Base-by-base conservation (phyloP, 2,113 vertebrate species). In the Sula dactylatra region DNA sequence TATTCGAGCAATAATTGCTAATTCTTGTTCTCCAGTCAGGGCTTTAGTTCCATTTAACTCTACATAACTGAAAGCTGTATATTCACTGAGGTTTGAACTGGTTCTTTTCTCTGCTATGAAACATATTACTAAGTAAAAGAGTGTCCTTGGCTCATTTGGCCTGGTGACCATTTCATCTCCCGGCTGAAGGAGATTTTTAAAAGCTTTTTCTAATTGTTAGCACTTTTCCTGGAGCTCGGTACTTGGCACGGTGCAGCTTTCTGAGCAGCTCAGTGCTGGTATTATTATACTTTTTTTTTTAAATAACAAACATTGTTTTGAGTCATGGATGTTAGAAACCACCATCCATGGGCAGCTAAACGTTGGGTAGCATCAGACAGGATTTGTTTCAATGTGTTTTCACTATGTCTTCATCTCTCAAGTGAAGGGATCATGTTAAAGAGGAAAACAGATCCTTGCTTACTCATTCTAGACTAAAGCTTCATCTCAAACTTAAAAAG, bases 11-110 rank as follows among this genome's bases (percentile, higher is more conserved):
- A 2, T 2, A 45, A 47, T 38, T 36, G 21, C 36, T 52, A 2
- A 22, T 82, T 66, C 27, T 31, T 5, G 1, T 45, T 59, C 62
- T 42, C 56, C 0, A 0, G 0, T 22, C 49, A 9, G 25, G 29
- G 19, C 19, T 76, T 89, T 22, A 4, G 45, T 72, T 25, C 22
- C 1, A 0, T 29, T 58, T 16, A 22, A 31, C 40, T 34, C 49
- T 16, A 25, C 7, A 38, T 36, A 16, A 3, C 8, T 3, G 13
- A 20, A 24, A 79, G 9, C 8, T 22, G 36, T 15, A 0, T 32
- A 1, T 69, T 86, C 25, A 0, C 18, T 27, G 55, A 44, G n/a
- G 5, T 76, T 44, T n/a, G 56, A 12, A 1, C 11, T 1, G 1
- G 2, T 76, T 64, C 40, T 34, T 59, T 36, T 56, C 45, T 58